Evolutionary conservation across 2,113 vertebrate genomes (phyloP).

Genomic region (Rhinolophus sinicus): DNA sequence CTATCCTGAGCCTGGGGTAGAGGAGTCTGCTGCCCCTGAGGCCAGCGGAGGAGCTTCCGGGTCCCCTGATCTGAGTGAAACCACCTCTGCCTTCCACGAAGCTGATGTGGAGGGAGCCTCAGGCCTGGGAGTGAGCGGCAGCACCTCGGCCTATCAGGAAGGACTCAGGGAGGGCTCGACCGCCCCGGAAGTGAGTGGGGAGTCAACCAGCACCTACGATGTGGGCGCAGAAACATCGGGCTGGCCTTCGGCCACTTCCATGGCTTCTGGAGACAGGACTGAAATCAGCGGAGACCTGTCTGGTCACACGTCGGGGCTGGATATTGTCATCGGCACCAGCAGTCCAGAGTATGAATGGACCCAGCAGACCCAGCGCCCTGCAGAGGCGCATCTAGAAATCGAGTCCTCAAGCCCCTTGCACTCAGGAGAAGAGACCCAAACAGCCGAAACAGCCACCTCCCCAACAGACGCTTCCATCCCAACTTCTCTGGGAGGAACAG

Average conservation of each 20-base stretch:
- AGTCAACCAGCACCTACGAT: constrained; percentile 44
- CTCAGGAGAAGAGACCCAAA: constrained; percentile 76
- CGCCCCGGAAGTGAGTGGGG: constrained; percentile 62
- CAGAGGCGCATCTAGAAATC: constrained; percentile 78
- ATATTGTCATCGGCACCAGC: constrained; percentile 72
- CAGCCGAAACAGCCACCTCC: constrained; percentile 53
- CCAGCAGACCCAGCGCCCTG: constrained; percentile 69
- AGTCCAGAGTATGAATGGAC: constrained; percentile 78
- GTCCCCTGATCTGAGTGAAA: constrained; percentile 77
- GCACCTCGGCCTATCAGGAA: constrained; percentile 73
- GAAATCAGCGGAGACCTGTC: constrained; percentile 74
- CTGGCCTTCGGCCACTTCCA: constrained; percentile 18
- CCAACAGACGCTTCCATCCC: constrained; percentile 70
- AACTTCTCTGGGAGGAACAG: constrained; percentile 75
- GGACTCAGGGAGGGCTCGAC: constrained; percentile 64
- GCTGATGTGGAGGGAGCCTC: constrained; percentile 81
- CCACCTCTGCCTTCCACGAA: constrained; percentile 78
- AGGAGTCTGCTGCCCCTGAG: constrained; percentile 76
- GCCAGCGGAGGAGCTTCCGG: constrained; percentile 71
- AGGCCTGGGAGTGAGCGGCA: constrained; percentile 58
- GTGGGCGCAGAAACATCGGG: constrained; percentile 69
- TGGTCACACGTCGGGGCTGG: constrained; percentile 78
- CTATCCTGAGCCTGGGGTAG: constrained; percentile 80
- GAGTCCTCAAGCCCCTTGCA: constrained; percentile 63
- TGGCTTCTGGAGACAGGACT: constrained; percentile 76